Base-by-base conservation (phyloP, 2,888 invertebrate genomes). In the Xiphydria camelus region DNA sequence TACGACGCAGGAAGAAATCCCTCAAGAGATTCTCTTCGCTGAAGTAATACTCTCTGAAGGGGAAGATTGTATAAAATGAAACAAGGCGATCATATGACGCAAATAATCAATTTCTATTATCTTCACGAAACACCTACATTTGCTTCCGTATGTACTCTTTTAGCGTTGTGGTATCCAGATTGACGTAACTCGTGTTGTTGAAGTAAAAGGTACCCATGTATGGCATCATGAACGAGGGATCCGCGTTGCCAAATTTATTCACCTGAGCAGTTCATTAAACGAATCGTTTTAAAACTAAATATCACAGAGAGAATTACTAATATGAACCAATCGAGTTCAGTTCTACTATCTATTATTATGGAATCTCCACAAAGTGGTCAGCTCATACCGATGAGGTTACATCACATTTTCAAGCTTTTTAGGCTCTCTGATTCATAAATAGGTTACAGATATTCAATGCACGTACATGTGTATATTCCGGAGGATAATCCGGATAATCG, bases 1-100 rank as follows among this genome's bases (percentile, higher is more conserved):
- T 95, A 61, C 96, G 86, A 21, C 98, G 86, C 56, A 99, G 82
- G 82, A 94, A 99, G 80, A 97, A 94, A 74, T 99, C 99, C 63
- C 92, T 86, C 61, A 90, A 86, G 44, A 99, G 80, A 79, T 99
- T 99, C 69, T 96, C 96, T 57, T 90, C 89, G 64, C 95, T 95
- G 81, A 99, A 98, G 84, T 99, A 99, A 79, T 99, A 99, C 79
- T 99, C 98, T 73, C 97, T 98, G 82, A 25, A 83, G 79, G 47
- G 54, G 51, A 54, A 53, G 33, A 6, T 10, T 38, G n/a, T n/a
- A n/a, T n/a, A n/a, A 29, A 41, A 47, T 20, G 17, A 29, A 33
- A 34, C 36, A 31, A 19, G 31, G 9, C 32, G 23, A 2, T 4
- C 29, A 4, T 7, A 36, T 1, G 9, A 41, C 12, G 39, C 18